Conservation (phyloP, 2,888 invertebrate genomes). For the Hoplodrina blanda region DNA sequence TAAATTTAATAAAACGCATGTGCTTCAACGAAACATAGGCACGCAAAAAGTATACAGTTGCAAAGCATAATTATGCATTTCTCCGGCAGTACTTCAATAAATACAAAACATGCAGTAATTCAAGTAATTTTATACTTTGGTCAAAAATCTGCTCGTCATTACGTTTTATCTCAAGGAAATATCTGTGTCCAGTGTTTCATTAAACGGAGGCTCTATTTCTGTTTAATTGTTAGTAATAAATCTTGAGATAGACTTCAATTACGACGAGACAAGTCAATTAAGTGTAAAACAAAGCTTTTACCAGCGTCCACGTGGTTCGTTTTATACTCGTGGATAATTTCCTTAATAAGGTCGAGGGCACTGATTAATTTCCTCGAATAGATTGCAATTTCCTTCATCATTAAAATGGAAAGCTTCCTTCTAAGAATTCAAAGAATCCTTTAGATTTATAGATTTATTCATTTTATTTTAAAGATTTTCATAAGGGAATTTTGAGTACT, state of each 20-base stretch:
- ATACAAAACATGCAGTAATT: too few species aligned
- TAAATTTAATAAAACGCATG: too few species aligned
- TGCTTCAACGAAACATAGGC: too few species aligned
- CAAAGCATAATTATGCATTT: too few species aligned
- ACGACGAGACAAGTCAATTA: neutral
- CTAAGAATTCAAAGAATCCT: constrained; percentile 12
- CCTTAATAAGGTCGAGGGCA: constrained; percentile 20
- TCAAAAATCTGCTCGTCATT: neutral
- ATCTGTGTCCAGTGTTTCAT: neutral
- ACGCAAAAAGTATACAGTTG: too few species aligned
- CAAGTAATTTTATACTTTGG: too few species aligned
- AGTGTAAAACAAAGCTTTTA: neutral
- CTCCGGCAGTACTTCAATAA: too few species aligned
- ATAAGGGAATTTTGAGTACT: neutral
- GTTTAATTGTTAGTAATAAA: neutral
- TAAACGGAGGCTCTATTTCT: neutral
- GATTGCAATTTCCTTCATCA: constrained; percentile 40
- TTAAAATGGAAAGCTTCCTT: constrained; percentile 11
- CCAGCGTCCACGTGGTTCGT: neutral
- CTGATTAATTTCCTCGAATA: constrained; percentile 38
- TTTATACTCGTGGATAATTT: neutral
- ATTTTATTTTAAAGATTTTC: neutral
- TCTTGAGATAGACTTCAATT: neutral
- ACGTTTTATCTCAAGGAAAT: neutral
- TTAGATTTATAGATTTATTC: constrained; percentile 9